These are phyloP conservation scores for Eudemis profundana DNA, from an alignment of 2,888 invertebrate species.

Conservation along the genomic window DNA sequence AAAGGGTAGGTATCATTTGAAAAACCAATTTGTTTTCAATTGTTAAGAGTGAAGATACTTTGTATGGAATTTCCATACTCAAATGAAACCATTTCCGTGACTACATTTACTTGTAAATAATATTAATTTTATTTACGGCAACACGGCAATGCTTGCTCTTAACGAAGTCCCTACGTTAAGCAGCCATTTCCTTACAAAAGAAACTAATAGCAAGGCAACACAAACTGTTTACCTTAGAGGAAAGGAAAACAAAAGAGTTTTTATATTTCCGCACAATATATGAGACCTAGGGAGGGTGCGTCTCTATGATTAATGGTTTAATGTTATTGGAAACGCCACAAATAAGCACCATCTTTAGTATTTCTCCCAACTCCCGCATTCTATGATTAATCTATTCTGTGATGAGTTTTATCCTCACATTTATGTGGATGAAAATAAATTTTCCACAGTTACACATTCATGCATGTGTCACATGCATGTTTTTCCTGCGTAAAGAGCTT, in stretches of 20 bases:
- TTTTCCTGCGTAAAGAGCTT: not conserved
- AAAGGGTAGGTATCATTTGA: too few species aligned
- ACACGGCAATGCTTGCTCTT: too few species aligned
- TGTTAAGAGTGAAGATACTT: too few species aligned
- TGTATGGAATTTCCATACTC: too few species aligned
- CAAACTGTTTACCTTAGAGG: conserved; percentile 25
- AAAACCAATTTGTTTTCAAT: too few species aligned
- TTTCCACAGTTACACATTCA: not conserved
- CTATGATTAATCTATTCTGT: conserved; percentile 30
- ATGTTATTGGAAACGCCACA: conserved; percentile 42
- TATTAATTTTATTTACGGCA: too few species aligned
- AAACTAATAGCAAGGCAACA: conserved; percentile 1
- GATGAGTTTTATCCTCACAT: conserved; percentile 15
- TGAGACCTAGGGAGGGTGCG: conserved; percentile 43
- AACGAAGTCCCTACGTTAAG: too few species aligned
- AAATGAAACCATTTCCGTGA: too few species aligned
- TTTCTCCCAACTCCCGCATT: conserved; percentile 36
- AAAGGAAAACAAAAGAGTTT: conserved; percentile 39
- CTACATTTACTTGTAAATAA: too few species aligned
- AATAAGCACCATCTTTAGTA: conserved; percentile 41
- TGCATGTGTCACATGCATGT: too few species aligned
- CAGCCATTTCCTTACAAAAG: conserved; percentile 4
- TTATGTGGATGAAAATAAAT: conserved; percentile 8
- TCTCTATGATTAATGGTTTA: conserved; percentile 43
- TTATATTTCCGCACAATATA: conserved; percentile 40